Conservation (phyloP, 2,888 invertebrate genomes). For the Acrobasis suavella region DNA sequence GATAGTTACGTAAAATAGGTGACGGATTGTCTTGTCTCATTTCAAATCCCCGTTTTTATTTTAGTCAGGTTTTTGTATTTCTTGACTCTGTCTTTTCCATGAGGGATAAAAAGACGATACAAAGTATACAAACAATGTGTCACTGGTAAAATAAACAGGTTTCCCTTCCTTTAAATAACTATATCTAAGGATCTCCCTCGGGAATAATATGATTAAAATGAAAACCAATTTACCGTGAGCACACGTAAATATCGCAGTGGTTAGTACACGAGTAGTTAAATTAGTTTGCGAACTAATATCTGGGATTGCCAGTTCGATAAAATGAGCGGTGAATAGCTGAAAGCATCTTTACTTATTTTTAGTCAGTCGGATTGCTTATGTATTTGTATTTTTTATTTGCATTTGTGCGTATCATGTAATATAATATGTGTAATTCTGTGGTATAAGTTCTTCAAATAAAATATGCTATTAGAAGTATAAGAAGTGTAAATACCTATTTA, state of each 20-base stretch:
- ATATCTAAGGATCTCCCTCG: background rate
- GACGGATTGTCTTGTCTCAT: no score
- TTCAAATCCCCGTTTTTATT: no score
- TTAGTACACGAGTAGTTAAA: conserved; percentile 15
- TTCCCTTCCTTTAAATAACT: background rate
- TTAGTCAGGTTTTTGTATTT: no score
- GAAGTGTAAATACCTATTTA: no score
- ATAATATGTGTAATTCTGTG: background rate
- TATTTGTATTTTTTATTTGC: background rate
- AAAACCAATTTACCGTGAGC: conserved; percentile 12
- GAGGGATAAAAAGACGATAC: no score
- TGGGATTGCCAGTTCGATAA: conserved; percentile 28
- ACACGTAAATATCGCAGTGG: conserved; percentile 6
- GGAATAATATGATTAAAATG: conserved; percentile 28
- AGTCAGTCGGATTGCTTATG: background rate
- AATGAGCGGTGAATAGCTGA: conserved; percentile 10
- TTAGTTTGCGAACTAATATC: conserved; percentile 22
- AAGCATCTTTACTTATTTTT: conserved; percentile 6
- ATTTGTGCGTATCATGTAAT: no score
- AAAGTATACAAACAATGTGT: no score
- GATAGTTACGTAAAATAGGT: no score
- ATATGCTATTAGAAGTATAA: no score
- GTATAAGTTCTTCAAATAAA: no score
- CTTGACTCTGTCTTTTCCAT: no score
- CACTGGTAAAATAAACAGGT: no score